Percentiles rank a stretch among this genome's conserved stretches.
Evolutionary conservation across 2,888 invertebrate genomes (phyloP).

Genomic region (Tinea semifulvella): DNA sequence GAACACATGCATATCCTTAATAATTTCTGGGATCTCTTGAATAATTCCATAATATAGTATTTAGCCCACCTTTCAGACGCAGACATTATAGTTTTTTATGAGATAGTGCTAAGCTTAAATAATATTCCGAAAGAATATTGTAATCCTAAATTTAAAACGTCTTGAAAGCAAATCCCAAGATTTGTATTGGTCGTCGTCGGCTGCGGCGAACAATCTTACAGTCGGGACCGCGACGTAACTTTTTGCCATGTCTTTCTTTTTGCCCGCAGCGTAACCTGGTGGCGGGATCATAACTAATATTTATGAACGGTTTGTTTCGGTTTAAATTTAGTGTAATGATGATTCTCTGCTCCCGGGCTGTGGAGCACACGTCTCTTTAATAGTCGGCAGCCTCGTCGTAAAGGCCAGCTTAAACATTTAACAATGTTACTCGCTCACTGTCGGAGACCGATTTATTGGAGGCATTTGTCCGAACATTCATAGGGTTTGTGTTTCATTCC

Average conservation of each 20-base stretch:
- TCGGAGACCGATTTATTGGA: slow-evolving; percentile 27
- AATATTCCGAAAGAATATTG: slow-evolving; percentile 10
- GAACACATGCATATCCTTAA: not conserved
- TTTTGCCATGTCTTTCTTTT: slow-evolving; percentile 24
- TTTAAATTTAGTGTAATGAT: slow-evolving; percentile 45
- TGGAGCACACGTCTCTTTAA: slow-evolving; percentile 24
- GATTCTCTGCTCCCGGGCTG: slow-evolving; percentile 29
- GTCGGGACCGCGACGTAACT: slow-evolving; percentile 9
- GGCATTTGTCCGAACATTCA: slow-evolving; percentile 18
- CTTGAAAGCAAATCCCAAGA: slow-evolving; percentile 9
- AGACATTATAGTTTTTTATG: not conserved
- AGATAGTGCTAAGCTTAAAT: not conserved
- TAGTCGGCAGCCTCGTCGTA: slow-evolving; percentile 16
- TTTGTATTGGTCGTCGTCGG: not conserved
- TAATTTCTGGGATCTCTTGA: not conserved
- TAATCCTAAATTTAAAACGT: slow-evolving; percentile 9
- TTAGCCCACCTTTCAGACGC: not conserved
- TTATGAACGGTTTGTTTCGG: slow-evolving; percentile 49
- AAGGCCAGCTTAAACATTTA: slow-evolving; percentile 23
- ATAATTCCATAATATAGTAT: not conserved
- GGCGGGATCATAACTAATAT: slow-evolving; percentile 48
- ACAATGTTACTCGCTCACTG: slow-evolving; percentile 23
- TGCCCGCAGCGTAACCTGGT: slow-evolving; percentile 44
- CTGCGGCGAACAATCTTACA: slow-evolving; percentile 11
- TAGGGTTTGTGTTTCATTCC: slow-evolving; percentile 17